Conservation (phyloP, 2,113 vertebrate species). For the Ammodytes dubius region DNA sequence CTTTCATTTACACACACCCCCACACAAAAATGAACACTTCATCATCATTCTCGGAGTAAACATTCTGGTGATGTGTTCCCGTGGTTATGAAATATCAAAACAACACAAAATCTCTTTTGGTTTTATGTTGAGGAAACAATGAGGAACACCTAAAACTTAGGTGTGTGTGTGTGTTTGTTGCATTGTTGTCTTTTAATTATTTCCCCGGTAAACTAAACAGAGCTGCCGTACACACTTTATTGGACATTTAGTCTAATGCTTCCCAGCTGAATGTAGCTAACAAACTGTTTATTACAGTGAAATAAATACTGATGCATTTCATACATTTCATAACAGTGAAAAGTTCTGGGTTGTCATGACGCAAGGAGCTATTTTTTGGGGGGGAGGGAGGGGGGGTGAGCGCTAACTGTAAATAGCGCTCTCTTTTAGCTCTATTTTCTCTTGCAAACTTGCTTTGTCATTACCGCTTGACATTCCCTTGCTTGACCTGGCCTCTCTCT, state of each 20-base stretch:
- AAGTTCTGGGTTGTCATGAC: slow-evolving; percentile 52
- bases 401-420: slow-evolving; percentile 55
- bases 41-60: slow-evolving; percentile 26
- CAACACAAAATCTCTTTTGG: slow-evolving; percentile 31
- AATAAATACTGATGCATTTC: slow-evolving; percentile 57
- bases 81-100: slow-evolving; percentile 46
- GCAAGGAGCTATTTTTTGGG: slow-evolving; percentile 10
- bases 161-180: slow-evolving; percentile 27
- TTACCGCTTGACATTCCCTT: slow-evolving; percentile 72
- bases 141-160: slow-evolving; percentile 40
- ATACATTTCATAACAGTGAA: slow-evolving; percentile 66
- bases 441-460: slow-evolving; percentile 75
- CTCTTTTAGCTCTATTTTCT: slow-evolving; percentile 64
- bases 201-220: slow-evolving; percentile 69
- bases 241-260: slow-evolving; percentile 65
- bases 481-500: slow-evolving; percentile 70
- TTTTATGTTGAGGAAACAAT: slow-evolving; percentile 54
- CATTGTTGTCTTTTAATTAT: slow-evolving; percentile 65
- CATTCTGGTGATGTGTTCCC: slow-evolving; percentile 32
- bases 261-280: slow-evolving; percentile 72
- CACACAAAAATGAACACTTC: slow-evolving; percentile 25
- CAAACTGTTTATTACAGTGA: slow-evolving; percentile 64
- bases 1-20: slow-evolving; percentile 53
- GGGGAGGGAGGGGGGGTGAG: slow-evolving; percentile 2
- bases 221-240: slow-evolving; percentile 64